Evolutionary conservation across 2,113 vertebrate genomes (phyloP), one percentile per base, ranked within the genome.

Genomic region (Tupaia tana): DNA sequence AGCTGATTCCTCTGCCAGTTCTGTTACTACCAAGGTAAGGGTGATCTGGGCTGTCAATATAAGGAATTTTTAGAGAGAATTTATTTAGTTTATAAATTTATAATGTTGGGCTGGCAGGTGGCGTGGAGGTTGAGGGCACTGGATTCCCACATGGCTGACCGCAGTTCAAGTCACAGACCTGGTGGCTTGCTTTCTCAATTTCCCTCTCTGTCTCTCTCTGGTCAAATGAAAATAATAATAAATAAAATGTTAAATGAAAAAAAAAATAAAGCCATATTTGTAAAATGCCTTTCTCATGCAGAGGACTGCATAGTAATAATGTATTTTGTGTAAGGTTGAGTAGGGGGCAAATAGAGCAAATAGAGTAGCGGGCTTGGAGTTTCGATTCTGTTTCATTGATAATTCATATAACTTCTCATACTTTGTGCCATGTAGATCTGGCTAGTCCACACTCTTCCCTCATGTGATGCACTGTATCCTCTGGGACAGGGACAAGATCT

Each of bases 1-100:
- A 19, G 98, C 96, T 90, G 98, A 97, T 92, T 97, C 98, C 63
- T 98, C 98, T 93, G 82, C 97, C 78, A 95, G 86, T 85, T 80
- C 95, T 92, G 66, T 27, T 54, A 43, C 70, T 75, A 34, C 75
- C 27, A 97, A 97, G 97, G 97, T 97, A 96, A 54, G 96, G 75
- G 43, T 75, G 86, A 43, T 94, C 96, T 90, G 97, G 90, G 9
- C 96, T n/a, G 96, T 97, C 66, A 98, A 98, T 97, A 98, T 98
- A 98, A 96, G 81, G 15, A 18, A 59, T 67, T 96, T 79, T 82
- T 67, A 88, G 58, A 84, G 27, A 86, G 7, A 43, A 73, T 59
- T 81, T 83, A 74, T 83, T 89, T 89, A 77, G 63, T 54, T 74
- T 63, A 78, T 52, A 69, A 18, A 64, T 89, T 27, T 82, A 61